phyloP scores from a whole-genome alignment of 2,797 vertebrate species.

The Eutrigla gurnardus region DNA sequence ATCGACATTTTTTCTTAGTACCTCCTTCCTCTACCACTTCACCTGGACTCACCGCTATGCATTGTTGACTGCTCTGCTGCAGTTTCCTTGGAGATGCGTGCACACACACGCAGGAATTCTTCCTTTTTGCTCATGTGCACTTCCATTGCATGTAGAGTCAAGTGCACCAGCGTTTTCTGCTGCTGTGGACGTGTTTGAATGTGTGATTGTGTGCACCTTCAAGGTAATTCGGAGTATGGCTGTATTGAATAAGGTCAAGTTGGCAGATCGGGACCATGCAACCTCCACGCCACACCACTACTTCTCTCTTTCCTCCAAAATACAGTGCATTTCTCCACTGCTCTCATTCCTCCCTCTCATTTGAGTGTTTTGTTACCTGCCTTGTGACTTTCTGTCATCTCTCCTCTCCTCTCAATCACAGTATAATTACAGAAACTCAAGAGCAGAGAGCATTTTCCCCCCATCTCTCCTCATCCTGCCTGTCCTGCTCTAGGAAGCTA shows the following conservation, averaged over 20 bases:
- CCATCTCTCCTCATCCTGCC: conserved; percentile 46
- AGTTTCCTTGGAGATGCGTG: conserved; percentile 38
- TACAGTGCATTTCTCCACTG: conserved; percentile 17
- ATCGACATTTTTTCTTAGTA: conserved; percentile 53
- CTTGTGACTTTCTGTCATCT: conserved; percentile 24
- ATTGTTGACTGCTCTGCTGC: conserved; percentile 40
- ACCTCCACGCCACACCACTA: conserved; percentile 30
- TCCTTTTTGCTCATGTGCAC: conserved; percentile 28
- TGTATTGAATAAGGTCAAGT: conserved; percentile 65
- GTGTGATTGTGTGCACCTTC: conserved; percentile 22
- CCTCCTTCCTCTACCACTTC: conserved; percentile 61
- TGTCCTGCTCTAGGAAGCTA: conserved; percentile 57
- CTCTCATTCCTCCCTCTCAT: conserved; percentile 14
- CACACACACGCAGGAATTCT: conserved; percentile 1
- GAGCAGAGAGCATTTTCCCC: conserved; percentile 14
- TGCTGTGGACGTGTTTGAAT: conserved; percentile 10
- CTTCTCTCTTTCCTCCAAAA: conserved; percentile 35
- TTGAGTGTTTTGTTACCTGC: conserved; percentile 19
- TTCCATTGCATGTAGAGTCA: conserved; percentile 21
- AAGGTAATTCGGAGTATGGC: conserved; percentile 42
- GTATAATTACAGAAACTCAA: conserved; percentile 26
- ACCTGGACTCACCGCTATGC: conserved; percentile 60
- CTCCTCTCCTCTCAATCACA: conserved; percentile 34
- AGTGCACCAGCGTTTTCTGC: conserved; percentile 37
- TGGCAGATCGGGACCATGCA: conserved; percentile 56